Evolutionary conservation across 2,888 invertebrate species (phyloP).

Genomic region (Diarsia rubi): DNA sequence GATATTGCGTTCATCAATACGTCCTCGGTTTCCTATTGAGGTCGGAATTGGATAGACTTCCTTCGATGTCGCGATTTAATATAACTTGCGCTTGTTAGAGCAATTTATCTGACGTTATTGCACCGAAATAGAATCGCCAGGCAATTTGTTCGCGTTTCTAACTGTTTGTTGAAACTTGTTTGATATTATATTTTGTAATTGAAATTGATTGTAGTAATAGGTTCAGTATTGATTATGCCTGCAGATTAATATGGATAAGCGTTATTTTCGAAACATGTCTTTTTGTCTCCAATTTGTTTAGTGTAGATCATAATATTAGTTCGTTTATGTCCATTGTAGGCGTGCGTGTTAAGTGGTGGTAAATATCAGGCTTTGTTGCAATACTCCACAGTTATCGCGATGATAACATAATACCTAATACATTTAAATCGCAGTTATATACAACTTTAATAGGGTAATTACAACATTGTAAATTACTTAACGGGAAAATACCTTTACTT

Average conservation of each 20-base stretch:
- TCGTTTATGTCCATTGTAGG: background rate
- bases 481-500: slow-evolving; percentile 12
- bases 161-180: slow-evolving; percentile 13
- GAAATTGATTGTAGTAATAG: slow-evolving; percentile 9
- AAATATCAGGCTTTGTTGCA: background rate
- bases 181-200: slow-evolving; percentile 8
- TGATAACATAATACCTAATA: background rate
- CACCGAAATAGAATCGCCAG: slow-evolving; percentile 32
- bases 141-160: slow-evolving; percentile 31
- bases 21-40: slow-evolving; percentile 68
- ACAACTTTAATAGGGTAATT: background rate
- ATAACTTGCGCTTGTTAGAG: slow-evolving; percentile 56
- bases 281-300: background rate
- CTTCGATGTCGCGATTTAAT: slow-evolving; percentile 59
- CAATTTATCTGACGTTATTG: slow-evolving; percentile 50
- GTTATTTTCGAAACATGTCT: background rate
- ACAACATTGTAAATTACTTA: background rate
- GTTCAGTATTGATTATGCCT: background rate
- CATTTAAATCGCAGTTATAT: background rate
- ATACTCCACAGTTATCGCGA: background rate
- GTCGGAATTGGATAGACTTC: slow-evolving; percentile 64
- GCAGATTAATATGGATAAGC: background rate
- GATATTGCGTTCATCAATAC: slow-evolving; percentile 71
- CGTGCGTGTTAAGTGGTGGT: too few species aligned
- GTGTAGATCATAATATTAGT: background rate